Conservation (phyloP, 2,113 vertebrate genomes). For the Nematolebias whitei region DNA sequence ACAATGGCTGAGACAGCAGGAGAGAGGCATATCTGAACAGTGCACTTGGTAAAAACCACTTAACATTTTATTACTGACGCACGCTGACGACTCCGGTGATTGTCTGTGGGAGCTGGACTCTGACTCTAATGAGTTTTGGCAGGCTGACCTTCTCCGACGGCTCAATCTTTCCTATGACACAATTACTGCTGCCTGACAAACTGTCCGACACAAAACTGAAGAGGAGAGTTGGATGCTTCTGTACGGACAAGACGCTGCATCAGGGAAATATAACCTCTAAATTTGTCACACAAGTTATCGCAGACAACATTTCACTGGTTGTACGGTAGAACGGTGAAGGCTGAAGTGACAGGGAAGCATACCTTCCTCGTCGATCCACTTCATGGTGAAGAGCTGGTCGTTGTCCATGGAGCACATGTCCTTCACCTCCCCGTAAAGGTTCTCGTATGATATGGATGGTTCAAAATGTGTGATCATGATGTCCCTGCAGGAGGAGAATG, state of each 20-base stretch:
- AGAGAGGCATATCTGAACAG: slow-evolving; percentile 7
- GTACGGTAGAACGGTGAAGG: not conserved
- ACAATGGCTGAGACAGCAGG: not conserved
- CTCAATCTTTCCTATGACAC: slow-evolving; percentile 55
- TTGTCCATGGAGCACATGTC: slow-evolving; percentile 99
- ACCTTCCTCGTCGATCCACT: slow-evolving; percentile 99
- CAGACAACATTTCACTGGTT: not conserved
- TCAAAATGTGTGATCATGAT: slow-evolving; percentile 99
- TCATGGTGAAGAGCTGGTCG: slow-evolving; percentile 98
- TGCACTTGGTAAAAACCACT: slow-evolving; percentile 43
- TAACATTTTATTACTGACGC: slow-evolving; percentile 38
- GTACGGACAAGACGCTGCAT: not conserved
- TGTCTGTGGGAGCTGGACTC: slow-evolving; percentile 23
- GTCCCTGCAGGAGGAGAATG: slow-evolving; percentile 80
- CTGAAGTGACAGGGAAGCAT: not conserved
- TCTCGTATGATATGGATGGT: slow-evolving; percentile 94
- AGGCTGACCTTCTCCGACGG: slow-evolving; percentile 59
- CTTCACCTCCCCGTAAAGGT: slow-evolving; percentile 90
- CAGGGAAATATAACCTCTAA: too few species aligned
- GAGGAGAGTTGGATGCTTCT: slow-evolving; percentile 71
- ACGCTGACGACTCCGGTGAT: slow-evolving; percentile 51
- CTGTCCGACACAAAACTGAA: slow-evolving; percentile 26
- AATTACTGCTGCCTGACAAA: slow-evolving; percentile 48
- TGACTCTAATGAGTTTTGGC: slow-evolving; percentile 60
- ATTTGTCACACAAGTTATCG: too few species aligned